Conservation (phyloP, 2,797 vertebrate genomes). For the Spinus olivaceus region DNA sequence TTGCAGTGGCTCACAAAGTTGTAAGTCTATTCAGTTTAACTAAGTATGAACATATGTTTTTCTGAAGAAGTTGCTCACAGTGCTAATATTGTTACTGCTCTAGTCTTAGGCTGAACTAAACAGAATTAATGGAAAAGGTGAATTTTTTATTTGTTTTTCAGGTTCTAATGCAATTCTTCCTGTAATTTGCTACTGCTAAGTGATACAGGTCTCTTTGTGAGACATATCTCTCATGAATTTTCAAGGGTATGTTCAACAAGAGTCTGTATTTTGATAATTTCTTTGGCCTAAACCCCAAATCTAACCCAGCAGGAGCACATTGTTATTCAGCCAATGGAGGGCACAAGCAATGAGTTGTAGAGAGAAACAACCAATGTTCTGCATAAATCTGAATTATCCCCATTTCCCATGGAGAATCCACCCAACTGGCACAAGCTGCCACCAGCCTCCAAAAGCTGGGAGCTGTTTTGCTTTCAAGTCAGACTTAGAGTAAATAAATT, state of each 20-base stretch:
- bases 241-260: background rate
- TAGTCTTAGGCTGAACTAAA: background rate
- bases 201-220: background rate
- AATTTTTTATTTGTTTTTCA: background rate
- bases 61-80: background rate
- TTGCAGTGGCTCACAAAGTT: background rate
- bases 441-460: background rate
- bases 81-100: background rate
- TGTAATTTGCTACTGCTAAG: background rate
- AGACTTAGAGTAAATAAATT: background rate
- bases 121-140: background rate
- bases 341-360: background rate
- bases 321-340: background rate
- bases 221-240: rapidly evolving
- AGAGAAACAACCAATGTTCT: background rate
- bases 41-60: background rate
- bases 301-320: background rate
- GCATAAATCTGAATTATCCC: background rate
- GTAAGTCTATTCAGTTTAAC: background rate
- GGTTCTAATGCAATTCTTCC: background rate
- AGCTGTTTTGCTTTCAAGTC: background rate
- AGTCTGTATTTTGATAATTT: background rate
- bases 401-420: rapidly evolving
- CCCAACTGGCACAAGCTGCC: background rate
- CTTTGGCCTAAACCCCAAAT: background rate